Base-by-base conservation (phyloP, 2,113 vertebrate species). In the Onychorhynchus coronatus region DNA sequence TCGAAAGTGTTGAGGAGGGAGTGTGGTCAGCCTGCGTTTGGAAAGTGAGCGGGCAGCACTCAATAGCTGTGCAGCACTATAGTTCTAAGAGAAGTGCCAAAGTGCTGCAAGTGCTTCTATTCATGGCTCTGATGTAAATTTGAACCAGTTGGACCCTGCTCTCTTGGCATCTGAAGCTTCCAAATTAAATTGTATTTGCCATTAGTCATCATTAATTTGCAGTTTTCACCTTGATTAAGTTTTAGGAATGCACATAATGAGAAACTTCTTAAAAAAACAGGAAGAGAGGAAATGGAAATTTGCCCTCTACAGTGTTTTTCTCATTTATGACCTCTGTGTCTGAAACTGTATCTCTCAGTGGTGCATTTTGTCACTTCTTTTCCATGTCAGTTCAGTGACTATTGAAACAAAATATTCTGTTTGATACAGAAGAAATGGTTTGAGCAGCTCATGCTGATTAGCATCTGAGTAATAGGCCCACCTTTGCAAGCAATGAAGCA, bases 271-370 rank as follows among this genome's bases (percentile, higher is more conserved):
- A 35, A 87, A 91, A 91, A 95, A 80, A 77, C 93, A 95, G 95
- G 91, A 96, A 95, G 76, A 87, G 70, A 91, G 96, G 93, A 97
- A 95, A 96, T 95, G 93, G 83, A 93, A 92, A 87, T 91, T 85
- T 87, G 62, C 62, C 59, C 77, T 96, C 88, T 70, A 65, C 49
- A 28, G 86, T 73, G 93, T 86, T 95, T 94, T 84, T 94, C 86
- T 94, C 93, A 85, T 95, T 95, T 93, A 68, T 87, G 86, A 94
- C 73, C 73, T 92, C 86, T 62, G 42, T 1, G 15, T 28, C 83
- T 95, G 91, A 87, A 93, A 74, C 85, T 37, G 18, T 82, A 44
- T 63, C 2, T 2, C 95, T 61, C 79, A 53, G 76, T 84, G 83
- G 85, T 94, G 37, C 61, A 30, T 96, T 94, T 96, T 94, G 52